A percentile compares a stretch with the other conserved stretches of the same genome.
Conservation (phyloP, 1,140 invertebrate genomes). For the Trichomalopsis sarcophagae region DNA sequence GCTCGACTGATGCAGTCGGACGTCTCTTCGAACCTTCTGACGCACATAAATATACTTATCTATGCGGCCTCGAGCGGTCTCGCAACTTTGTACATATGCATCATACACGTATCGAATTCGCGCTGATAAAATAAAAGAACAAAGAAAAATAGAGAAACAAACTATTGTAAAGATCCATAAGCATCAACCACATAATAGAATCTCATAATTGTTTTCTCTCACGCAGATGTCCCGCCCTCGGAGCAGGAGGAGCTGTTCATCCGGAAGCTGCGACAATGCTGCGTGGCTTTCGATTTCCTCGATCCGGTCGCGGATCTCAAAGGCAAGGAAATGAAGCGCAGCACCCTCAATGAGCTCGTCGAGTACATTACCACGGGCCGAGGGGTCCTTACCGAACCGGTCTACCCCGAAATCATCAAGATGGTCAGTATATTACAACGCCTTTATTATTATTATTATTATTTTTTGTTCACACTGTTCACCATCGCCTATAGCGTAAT, state of each 20-base stretch:
- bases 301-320: slow-evolving; percentile 98
- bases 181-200: background rate
- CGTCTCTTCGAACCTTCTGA: background rate
- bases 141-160: slow-evolving; percentile 24
- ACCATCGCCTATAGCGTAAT: too few species aligned
- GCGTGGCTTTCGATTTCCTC: slow-evolving; percentile 99
- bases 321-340: slow-evolving; percentile 98
- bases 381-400: slow-evolving; percentile 96
- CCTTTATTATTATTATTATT: too few species aligned
- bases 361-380: slow-evolving; percentile 97
- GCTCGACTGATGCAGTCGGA: background rate
- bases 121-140: slow-evolving; percentile 12
- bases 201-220: slow-evolving; percentile 64
- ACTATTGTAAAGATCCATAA: slow-evolving; percentile 28
- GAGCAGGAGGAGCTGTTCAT: slow-evolving; percentile 99
- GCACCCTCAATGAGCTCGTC: slow-evolving; percentile 97
- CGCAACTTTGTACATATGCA: background rate
- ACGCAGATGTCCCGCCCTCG: slow-evolving; percentile 90
- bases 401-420: slow-evolving; percentile 98
- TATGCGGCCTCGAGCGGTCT: too few species aligned
- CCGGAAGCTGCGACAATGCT: slow-evolving; percentile 97
- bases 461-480: too few species aligned
- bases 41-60: background rate
- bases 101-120: background rate
- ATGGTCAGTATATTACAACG: slow-evolving; percentile 81